phyloP scores from a whole-genome alignment of 1,140 invertebrate species.

The Eumeta japonica region DNA sequence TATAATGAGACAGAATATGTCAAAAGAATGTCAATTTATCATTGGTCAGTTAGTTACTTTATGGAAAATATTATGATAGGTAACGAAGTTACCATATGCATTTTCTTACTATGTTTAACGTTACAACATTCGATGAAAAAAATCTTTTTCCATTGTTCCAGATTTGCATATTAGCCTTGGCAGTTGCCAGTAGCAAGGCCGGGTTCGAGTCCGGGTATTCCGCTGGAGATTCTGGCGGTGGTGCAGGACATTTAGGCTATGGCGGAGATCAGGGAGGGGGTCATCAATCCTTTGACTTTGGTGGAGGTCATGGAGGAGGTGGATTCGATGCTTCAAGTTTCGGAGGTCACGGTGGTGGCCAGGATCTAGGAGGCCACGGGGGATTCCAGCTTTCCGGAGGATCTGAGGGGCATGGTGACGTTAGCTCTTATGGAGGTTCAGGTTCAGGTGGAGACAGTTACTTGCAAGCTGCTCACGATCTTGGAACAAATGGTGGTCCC shows the following conservation, averaged over 20 bases:
- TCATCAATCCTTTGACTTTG: slow-evolving; percentile 12
- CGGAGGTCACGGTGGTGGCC: slow-evolving; percentile 4
- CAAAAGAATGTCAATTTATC: background rate
- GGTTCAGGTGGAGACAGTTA: slow-evolving; percentile 34
- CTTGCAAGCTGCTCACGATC: slow-evolving; percentile 36
- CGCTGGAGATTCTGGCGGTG: background rate
- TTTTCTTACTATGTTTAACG: background rate
- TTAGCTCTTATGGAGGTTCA: slow-evolving; percentile 1
- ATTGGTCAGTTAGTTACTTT: background rate
- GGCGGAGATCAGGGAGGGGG: slow-evolving; percentile 16
- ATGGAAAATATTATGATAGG: background rate
- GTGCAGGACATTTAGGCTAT: slow-evolving; percentile 1
- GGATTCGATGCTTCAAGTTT: slow-evolving; percentile 7
- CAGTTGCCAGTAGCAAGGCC: slow-evolving; percentile 39
- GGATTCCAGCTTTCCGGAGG: slow-evolving; percentile 3
- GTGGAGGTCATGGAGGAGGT: slow-evolving; percentile 11
- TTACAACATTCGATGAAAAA: background rate
- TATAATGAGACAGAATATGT: background rate
- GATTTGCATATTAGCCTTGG: slow-evolving; percentile 40
- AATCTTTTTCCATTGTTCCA: slow-evolving; percentile 20
- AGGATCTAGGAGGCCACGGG: slow-evolving; percentile 9
- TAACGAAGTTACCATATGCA: background rate
- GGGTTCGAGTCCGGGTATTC: slow-evolving; percentile 20
- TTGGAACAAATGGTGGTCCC: background rate
- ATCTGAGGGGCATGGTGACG: background rate